A percentile compares a stretch with the other conserved stretches of the same genome.
These are phyloP conservation scores for Monochamus saltuarius DNA, from an alignment of 1,140 invertebrate species.

Conservation along the genomic window DNA sequence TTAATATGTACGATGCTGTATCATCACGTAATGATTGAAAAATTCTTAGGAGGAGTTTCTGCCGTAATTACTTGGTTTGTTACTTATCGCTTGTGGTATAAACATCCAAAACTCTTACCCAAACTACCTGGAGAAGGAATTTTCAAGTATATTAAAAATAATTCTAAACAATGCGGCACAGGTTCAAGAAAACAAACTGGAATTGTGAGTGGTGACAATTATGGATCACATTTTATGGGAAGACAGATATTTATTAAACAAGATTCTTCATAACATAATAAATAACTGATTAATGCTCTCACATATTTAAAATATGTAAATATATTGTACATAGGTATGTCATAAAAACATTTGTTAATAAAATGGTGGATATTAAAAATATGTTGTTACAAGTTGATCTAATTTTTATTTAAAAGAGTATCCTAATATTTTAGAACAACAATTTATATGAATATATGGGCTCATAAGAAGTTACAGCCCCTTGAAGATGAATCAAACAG, in stretches of 20 bases:
- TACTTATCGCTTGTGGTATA: slow-evolving; percentile 85
- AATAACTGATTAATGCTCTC: too few relatives aligned
- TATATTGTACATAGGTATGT: too few relatives aligned
- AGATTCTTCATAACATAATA: too few relatives aligned
- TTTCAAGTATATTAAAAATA: slow-evolving; percentile 75
- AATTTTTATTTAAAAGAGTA: too few relatives aligned
- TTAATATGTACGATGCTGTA: slow-evolving; percentile 87
- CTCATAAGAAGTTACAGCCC: too few relatives aligned
- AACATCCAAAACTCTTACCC: slow-evolving; percentile 60
- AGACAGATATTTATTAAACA: slow-evolving; percentile 64
- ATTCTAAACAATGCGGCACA: slow-evolving; percentile 29
- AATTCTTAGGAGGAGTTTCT: slow-evolving; percentile 82
- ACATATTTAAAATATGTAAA: too few relatives aligned
- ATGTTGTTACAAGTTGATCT: too few relatives aligned
- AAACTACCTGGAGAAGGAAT: slow-evolving; percentile 74
- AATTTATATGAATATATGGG: too few relatives aligned
- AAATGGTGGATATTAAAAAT: too few relatives aligned
- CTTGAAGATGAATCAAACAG: too few relatives aligned
- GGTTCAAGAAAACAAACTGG: slow-evolving; percentile 36
- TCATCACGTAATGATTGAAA: slow-evolving; percentile 94
- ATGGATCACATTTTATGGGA: slow-evolving; percentile 72
- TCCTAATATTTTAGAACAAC: too few relatives aligned
- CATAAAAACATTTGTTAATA: too few relatives aligned
- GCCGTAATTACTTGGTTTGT: slow-evolving; percentile 90
- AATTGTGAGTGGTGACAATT: slow-evolving; percentile 54